Conservation (phyloP, 2,888 invertebrate genomes). For the Euzetes globulus region DNA sequence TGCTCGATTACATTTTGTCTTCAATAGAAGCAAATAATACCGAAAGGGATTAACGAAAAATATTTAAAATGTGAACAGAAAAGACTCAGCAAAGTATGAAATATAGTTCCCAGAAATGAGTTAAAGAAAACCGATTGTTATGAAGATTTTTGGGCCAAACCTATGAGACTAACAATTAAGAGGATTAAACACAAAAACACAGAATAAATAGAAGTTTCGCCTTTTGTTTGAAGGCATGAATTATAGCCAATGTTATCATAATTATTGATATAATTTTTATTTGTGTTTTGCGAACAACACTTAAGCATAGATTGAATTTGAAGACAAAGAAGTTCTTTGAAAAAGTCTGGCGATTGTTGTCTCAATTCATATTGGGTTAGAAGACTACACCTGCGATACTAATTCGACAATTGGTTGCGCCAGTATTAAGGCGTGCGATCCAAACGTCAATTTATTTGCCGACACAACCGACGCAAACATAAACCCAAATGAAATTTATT, state of each 20-base stretch:
- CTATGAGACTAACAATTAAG: no score
- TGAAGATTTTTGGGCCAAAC: background rate
- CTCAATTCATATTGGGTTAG: background rate
- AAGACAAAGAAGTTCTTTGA: no score
- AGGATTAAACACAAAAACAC: background rate
- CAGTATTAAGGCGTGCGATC: conserved; percentile 1
- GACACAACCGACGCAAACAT: no score
- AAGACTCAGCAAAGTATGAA: no score
- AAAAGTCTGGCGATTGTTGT: background rate
- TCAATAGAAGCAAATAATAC: no score
- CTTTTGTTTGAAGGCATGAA: background rate
- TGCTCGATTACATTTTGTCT: no score
- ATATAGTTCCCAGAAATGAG: no score
- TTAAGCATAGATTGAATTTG: no score
- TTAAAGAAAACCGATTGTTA: background rate
- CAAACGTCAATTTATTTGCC: background rate
- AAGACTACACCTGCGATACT: conserved; percentile 7
- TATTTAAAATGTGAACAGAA: no score
- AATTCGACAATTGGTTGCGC: conserved; percentile 8
- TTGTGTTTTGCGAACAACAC: background rate
- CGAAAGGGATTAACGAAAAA: no score
- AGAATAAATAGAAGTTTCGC: background rate
- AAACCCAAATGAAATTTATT: background rate
- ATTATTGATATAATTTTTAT: conserved; percentile 8
- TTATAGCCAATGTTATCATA: conserved; percentile 1